phyloP scores from a whole-genome alignment of 2,797 vertebrate species.

The Microcaecilia unicolor region DNA sequence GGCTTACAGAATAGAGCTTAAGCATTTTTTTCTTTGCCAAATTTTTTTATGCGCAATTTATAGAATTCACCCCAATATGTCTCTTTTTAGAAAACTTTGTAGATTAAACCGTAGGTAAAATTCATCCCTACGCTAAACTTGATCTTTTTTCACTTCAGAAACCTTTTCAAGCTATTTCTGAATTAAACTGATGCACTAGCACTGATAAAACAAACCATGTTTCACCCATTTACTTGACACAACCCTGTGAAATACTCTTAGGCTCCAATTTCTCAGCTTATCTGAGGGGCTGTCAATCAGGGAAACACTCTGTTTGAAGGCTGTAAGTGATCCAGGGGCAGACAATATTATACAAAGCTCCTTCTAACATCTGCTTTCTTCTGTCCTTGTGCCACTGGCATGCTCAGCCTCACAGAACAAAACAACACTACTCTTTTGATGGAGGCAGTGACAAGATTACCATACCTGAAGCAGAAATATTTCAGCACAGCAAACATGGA shows the following conservation, averaged over 20 bases:
- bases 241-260: conserved; percentile 33
- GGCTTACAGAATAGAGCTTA: too few species aligned
- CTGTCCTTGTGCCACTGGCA: conserved; percentile 9
- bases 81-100: not conserved
- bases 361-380: conserved; percentile 29
- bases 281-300: conserved; percentile 37
- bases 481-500: too few species aligned
- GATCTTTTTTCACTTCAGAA: conserved; percentile 21
- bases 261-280: conserved; percentile 42
- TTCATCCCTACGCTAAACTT: conserved; percentile 30
- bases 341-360: conserved; percentile 21
- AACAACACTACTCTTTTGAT: conserved; percentile 10
- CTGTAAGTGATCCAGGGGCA: conserved; percentile 26
- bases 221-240: conserved; percentile 26
- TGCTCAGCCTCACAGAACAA: conserved; percentile 21
- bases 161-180: not conserved
- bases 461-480: too few species aligned
- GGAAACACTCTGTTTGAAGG: conserved; percentile 35
- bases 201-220: conserved; percentile 34
- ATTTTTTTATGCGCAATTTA: too few species aligned
- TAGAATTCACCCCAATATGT: too few species aligned
- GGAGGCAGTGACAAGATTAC: conserved; percentile 16
- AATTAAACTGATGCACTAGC: conserved; percentile 27
- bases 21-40: too few species aligned
- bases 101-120: conserved; percentile 6